Percentiles rank a stretch among this genome's conserved stretches.
Evolutionary conservation across 1,140 invertebrate genomes (phyloP).

Genomic region (Pseudachorutes palmiensis): DNA sequence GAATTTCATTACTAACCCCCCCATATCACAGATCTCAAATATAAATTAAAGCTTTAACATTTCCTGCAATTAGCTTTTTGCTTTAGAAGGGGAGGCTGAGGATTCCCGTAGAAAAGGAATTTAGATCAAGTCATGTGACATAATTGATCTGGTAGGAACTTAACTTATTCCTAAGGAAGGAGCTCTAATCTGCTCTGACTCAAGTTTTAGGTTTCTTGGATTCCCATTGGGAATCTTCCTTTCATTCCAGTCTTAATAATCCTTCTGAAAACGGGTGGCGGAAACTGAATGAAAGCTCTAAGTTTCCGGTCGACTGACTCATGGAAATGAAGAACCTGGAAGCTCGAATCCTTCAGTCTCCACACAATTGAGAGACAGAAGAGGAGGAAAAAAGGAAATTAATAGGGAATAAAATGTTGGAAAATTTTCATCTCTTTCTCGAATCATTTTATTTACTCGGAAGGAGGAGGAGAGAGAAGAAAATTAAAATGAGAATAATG

Average conservation of each 20-base stretch:
- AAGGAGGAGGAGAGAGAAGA: background rate
- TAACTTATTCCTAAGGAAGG: background rate
- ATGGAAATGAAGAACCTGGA: background rate
- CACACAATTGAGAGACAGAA: background rate
- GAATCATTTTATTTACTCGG: constrained; percentile 6
- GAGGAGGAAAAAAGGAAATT: background rate
- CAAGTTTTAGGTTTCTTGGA: too few relatives aligned
- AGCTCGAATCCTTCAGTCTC: background rate
- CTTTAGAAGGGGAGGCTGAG: too few relatives aligned
- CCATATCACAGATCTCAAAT: too few relatives aligned
- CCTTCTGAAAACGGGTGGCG: background rate
- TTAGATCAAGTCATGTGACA: background rate
- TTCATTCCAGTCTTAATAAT: constrained; percentile 5
- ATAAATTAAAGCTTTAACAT: too few relatives aligned
- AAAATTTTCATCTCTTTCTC: background rate
- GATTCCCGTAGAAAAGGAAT: too few relatives aligned
- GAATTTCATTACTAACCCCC: too few relatives aligned
- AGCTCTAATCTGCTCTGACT: too few relatives aligned
- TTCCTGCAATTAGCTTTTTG: background rate
- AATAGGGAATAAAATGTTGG: background rate
- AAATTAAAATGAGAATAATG: constrained; percentile 11
- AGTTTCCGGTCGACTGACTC: background rate
- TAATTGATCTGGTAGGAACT: background rate
- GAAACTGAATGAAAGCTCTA: background rate
- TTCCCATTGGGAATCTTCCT: background rate